A percentile compares a stretch with the other conserved stretches of the same genome.
Conservation (phyloP, 2,113 vertebrate genomes). For the Speoplatyrhinus poulsoni region DNA sequence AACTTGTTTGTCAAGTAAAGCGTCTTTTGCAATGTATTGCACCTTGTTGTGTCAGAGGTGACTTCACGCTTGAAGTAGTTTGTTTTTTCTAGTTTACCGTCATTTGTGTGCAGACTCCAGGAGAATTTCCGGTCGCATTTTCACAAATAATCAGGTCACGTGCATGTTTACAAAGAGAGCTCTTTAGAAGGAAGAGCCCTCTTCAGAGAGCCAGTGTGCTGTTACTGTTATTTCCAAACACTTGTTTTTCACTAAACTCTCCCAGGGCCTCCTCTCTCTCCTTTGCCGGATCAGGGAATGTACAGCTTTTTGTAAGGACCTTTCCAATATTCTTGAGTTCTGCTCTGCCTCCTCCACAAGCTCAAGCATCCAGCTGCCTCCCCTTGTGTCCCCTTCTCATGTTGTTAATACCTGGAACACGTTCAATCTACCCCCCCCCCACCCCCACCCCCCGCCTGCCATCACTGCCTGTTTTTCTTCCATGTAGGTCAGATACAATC, state of each 20-base stretch:
- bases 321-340: constrained; percentile 40
- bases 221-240: constrained; percentile 46
- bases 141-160: too few relatives aligned
- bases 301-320: constrained; percentile 76
- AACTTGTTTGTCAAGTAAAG: too few relatives aligned
- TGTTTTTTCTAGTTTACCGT: too few relatives aligned
- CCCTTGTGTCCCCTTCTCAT: neutral
- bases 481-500: neutral
- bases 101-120: neutral
- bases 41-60: too few relatives aligned
- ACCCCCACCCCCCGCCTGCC: neutral
- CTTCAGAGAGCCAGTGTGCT: constrained; percentile 27
- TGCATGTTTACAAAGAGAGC: neutral
- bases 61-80: too few relatives aligned
- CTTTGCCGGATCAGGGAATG: constrained; percentile 67
- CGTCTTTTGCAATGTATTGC: too few relatives aligned
- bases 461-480: neutral
- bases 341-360: neutral
- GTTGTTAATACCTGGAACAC: too few relatives aligned
- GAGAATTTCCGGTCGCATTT: neutral
- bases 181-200: neutral
- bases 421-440: too few relatives aligned
- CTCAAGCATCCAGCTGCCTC: constrained; percentile 10
- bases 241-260: constrained; percentile 59
- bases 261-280: constrained; percentile 55